Percentiles rank a stretch among this genome's conserved stretches.
Conservation (phyloP, 2,797 vertebrate species). For the Pangasius sanitwongsei region DNA sequence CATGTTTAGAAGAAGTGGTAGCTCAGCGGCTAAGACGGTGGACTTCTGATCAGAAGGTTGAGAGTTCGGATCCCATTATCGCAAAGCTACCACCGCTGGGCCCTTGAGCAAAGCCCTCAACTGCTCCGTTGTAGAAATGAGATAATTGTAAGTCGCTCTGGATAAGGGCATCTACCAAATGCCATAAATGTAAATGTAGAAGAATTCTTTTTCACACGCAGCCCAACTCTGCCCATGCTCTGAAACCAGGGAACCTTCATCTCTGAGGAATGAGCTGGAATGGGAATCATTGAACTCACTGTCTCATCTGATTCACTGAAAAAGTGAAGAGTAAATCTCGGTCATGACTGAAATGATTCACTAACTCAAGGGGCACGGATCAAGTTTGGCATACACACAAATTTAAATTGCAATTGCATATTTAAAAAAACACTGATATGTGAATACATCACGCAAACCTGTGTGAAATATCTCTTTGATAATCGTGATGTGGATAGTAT, state of each 20-base stretch:
- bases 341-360: conserved; percentile 3
- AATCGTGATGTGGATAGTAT: background rate
- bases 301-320: background rate
- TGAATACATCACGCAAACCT: background rate
- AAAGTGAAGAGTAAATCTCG: background rate
- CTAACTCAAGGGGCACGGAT: background rate
- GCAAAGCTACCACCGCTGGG: too few relatives aligned
- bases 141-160: too few relatives aligned
- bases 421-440: background rate
- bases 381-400: background rate
- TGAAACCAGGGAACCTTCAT: background rate
- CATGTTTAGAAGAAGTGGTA: background rate
- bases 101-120: too few relatives aligned
- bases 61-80: too few relatives aligned
- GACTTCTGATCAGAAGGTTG: too few relatives aligned
- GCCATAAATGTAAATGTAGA: background rate
- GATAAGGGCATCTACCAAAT: too few relatives aligned
- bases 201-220: background rate
- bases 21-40: too few relatives aligned
- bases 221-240: background rate
- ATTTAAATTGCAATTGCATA: background rate
- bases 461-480: background rate
- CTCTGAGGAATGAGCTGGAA: background rate
- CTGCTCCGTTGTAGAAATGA: too few relatives aligned
- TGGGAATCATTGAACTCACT: background rate